These are phyloP conservation scores for Brachylomia viminalis DNA, from an alignment of 2,888 invertebrate genomes.

Conservation along the genomic window DNA sequence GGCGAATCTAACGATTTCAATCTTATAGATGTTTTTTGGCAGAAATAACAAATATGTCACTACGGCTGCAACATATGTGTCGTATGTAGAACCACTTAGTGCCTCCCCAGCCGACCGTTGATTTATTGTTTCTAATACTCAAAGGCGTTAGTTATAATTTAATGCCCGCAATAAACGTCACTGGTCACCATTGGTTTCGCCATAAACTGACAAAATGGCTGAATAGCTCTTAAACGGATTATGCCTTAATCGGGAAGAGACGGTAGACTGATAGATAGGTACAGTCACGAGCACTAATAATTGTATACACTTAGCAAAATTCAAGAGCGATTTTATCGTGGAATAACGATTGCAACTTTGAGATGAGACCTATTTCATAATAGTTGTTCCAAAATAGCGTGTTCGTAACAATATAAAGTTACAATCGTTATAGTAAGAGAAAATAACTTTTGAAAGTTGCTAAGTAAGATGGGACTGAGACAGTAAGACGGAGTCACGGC, in stretches of 20 bases:
- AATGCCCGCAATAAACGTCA: constrained; percentile 39
- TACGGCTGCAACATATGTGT: neutral
- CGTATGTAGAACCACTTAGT: neutral
- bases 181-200: constrained; percentile 22
- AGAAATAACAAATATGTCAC: neutral
- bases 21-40: neutral
- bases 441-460: neutral
- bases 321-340: too few species aligned
- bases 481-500: neutral
- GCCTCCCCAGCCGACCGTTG: constrained; percentile 2
- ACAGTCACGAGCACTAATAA: too few species aligned
- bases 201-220: constrained; percentile 23
- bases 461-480: neutral
- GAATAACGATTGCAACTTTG: too few species aligned
- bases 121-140: constrained; percentile 42
- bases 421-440: neutral
- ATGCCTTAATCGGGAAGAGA: constrained; percentile 15
- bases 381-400: neutral
- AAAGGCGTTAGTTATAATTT: constrained; percentile 36
- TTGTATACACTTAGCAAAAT: too few species aligned
- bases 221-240: constrained; percentile 7
- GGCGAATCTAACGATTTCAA: neutral
- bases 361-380: neutral
- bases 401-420: neutral
- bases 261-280: neutral